Evolutionary conservation across 2,113 vertebrate genomes (phyloP), one percentile per base, ranked within the genome.

Genomic region (Ahaetulla prasina): DNA sequence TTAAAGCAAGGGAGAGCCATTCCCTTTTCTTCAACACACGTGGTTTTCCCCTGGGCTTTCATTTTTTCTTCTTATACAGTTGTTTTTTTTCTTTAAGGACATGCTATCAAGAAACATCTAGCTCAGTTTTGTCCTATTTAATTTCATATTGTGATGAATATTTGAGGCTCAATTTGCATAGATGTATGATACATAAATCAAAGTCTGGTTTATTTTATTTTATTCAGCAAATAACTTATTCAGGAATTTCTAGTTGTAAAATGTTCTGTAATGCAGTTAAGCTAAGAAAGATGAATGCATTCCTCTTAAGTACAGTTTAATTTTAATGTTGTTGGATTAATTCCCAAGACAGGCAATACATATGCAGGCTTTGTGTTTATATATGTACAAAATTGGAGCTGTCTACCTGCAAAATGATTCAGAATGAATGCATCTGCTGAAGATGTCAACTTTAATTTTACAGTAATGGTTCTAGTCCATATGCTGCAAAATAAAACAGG

Each of bases 11-110:
- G 27, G 14, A 22, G 52, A 53, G n/a, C 87, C 8, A 50, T 35
- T 57, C 30, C 2, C 43, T 25, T 27, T 91, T 63, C 27, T 63
- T 68, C 30, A 30, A 50, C 52, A 55, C 22, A 85, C 10, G 55
- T 8, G 27, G n/a, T n/a, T 49, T 89, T 43, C 87, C 52, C 27
- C 52, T 55, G 27, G 18, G 45, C 27, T 45, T 52, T 23, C 53
- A 49, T 11, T 49, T 55, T n/a, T 57, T 89, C 74, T 74, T 49
- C 88, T 74, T 49, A 85, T 53, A 85, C 30, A 60, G 22, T 53
- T 87, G n/a, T n/a, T 53, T 18, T 92, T 92, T 92, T 84, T 57
- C 30, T 47, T 89, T 47, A 54, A 89, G 60, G 84, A 92, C 12
- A 27, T 89, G 16, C 27, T 85, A 50, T 39, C 18, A 35, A 85